Evolutionary conservation across 1,140 invertebrate species (phyloP), one percentile per base, ranked within the genome.

Genomic region (Bombus fervidus): DNA sequence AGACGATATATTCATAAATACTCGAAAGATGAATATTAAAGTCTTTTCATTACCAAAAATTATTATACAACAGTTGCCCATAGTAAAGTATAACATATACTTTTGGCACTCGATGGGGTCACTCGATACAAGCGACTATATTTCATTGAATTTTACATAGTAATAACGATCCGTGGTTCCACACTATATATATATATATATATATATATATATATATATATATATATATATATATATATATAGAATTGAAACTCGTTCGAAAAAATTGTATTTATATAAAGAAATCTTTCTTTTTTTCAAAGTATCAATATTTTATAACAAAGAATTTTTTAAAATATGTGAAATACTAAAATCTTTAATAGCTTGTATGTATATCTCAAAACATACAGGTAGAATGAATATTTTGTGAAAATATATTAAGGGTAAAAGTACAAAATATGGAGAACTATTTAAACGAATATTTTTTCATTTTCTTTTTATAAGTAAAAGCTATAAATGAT

Each of bases 381-480:
- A 62, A 41, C 68, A 34, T 75, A 74, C 57, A 57, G 59, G 25
- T 72, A 74, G 57, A 47, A 66, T 73, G 64, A 84, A 79, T 73
- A 62, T 76, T 72, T 84, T 87, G 80, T 91, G 85, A 82, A 89
- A 91, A 92, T 89, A 91, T 88, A 92, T 78, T 74, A 78, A 87
- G 82, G 84, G 85, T 86, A 75, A 85, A 88, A 87, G 83, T 91
- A 80, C 13, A 87, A 90, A 88, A 89, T 89, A 88, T 86, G 59
- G 88, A 90, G 62, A 53, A 74, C 75, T 86, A 85, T 89, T 83
- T 69, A 53, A 89, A 84, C 73, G 86, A 80, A 76, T 84, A 85
- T 43, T 85, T 74, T 31, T 89, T 69, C 75, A 80, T 87, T 84
- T 81, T 62, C 22, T 39, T 78, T 80, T 83, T 43, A 80, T 57